Evolutionary conservation across 2,113 vertebrate genomes (phyloP).

Genomic region (Tapirus terrestris): DNA sequence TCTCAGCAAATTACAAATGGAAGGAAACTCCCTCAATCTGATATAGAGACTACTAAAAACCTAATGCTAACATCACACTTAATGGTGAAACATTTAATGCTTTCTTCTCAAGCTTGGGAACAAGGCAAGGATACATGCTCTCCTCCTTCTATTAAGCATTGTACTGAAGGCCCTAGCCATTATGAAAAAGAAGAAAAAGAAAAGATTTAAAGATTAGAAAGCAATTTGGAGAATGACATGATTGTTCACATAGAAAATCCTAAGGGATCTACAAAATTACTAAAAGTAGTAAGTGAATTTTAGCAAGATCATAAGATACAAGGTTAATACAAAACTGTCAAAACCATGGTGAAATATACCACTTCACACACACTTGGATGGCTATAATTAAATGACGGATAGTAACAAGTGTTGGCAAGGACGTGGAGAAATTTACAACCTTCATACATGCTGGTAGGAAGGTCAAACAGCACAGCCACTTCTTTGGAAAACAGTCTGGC

Average conservation of each 20-base stretch:
- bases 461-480: neutral
- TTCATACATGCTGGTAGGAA: neutral
- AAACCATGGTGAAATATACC: neutral
- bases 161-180: neutral
- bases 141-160: neutral
- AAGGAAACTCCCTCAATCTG: neutral
- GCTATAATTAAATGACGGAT: neutral
- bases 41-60: constrained; percentile 23
- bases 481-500: constrained; percentile 17
- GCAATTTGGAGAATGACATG: neutral
- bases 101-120: constrained; percentile 33
- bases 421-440: constrained; percentile 41
- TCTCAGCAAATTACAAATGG: constrained; percentile 54
- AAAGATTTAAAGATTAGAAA: constrained; percentile 43
- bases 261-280: constrained; percentile 48
- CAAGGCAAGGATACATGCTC: neutral
- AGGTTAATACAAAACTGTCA: neutral
- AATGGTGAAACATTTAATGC: constrained; percentile 2
- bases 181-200: neutral
- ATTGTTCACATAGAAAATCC: constrained; percentile 32
- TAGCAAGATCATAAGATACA: constrained; percentile 27
- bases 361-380: neutral
- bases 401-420: neutral
- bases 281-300: constrained; percentile 1
- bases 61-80: neutral